A percentile compares a stretch with the other conserved stretches of the same genome.
Conservation (phyloP, 2,888 invertebrate genomes). For the Agrypnus murinus region DNA sequence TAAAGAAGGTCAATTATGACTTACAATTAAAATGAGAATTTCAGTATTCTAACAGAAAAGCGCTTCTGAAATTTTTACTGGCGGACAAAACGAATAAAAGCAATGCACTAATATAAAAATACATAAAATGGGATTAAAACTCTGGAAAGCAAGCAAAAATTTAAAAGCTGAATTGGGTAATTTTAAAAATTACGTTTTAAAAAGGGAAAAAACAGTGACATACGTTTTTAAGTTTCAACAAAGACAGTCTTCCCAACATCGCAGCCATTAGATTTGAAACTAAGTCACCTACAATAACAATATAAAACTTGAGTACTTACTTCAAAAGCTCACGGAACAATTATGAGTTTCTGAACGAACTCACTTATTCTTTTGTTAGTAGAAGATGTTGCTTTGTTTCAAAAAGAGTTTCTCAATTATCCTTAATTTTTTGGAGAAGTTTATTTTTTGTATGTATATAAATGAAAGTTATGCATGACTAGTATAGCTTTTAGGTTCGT, state of each 20-base stretch:
- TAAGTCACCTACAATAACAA: constrained; percentile 29
- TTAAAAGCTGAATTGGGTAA: not conserved
- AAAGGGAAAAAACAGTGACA: constrained; percentile 7
- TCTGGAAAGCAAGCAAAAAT: not conserved
- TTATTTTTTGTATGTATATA: not conserved
- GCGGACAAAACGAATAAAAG: no score
- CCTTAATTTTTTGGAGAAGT: not conserved
- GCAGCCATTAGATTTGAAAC: constrained; percentile 16
- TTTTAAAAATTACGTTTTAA: constrained; percentile 6
- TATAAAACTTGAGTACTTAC: constrained; percentile 24
- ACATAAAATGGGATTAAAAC: no score
- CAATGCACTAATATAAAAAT: no score
- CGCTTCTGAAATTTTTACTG: no score
- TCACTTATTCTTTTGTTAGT: constrained; percentile 12
- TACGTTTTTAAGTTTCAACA: not conserved
- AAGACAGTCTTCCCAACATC: constrained; percentile 5
- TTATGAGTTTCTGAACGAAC: constrained; percentile 28
- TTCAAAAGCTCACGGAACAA: constrained; percentile 23
- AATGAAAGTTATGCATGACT: no score
- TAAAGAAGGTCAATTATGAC: no score
- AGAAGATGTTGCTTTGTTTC: constrained; percentile 4
- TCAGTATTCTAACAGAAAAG: no score
- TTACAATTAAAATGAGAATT: no score
- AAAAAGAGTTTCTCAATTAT: constrained; percentile 17
- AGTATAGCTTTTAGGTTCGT: no score